These are phyloP conservation scores for Nesidiocoris tenuis DNA, from an alignment of 2,888 invertebrate genomes.

Conservation along the genomic window DNA sequence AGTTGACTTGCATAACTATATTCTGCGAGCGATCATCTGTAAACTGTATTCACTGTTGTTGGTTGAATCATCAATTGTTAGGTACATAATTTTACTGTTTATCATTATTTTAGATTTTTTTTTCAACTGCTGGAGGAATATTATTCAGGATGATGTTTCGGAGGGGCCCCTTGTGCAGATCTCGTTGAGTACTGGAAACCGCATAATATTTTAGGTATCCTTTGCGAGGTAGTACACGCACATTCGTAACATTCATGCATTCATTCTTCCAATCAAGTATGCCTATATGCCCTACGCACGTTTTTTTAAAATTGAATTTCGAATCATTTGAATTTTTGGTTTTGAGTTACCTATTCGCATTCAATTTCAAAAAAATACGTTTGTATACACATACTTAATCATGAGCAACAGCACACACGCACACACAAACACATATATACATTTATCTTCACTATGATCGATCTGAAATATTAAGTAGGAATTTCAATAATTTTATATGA, in stretches of 20 bases:
- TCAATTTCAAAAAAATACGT: conserved; percentile 21
- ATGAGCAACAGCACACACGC: conserved; percentile 48
- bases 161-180: conserved; percentile 47
- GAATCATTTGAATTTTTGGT: neutral
- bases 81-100: conserved; percentile 20
- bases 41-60: conserved; percentile 50
- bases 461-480: conserved; percentile 50
- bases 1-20: neutral
- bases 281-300: conserved; percentile 29
- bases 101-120: neutral
- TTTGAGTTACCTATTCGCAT: conserved; percentile 1
- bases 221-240: conserved; percentile 46
- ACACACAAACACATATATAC: conserved; percentile 48
- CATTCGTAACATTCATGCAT: conserved; percentile 33
- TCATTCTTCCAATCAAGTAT: conserved; percentile 32
- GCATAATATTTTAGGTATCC: conserved; percentile 36
- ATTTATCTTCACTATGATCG: conserved; percentile 48
- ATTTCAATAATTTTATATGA: conserved; percentile 50
- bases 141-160: conserved; percentile 14
- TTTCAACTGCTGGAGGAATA: conserved; percentile 21
- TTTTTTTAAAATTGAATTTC: conserved; percentile 23
- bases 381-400: conserved; percentile 36
- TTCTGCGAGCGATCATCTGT: conserved; percentile 47
- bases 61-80: neutral
- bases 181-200: conserved; percentile 44